Base-by-base conservation (phyloP, 1,140 invertebrate genomes). In the Achatina immaculata region DNA sequence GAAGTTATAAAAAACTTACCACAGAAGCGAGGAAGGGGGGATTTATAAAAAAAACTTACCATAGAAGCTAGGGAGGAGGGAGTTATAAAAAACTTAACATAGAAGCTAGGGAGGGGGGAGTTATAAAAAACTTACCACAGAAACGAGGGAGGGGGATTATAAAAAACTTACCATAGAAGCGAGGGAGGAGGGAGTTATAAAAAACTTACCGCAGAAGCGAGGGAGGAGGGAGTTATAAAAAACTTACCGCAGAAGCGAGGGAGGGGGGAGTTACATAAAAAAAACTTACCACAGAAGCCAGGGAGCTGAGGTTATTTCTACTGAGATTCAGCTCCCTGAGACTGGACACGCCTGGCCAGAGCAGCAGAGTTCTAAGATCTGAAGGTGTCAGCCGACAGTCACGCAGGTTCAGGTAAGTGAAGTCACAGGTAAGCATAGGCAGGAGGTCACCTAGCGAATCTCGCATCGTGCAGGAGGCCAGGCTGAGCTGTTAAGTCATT, bases 281-380 rank as follows among this genome's bases (percentile, higher is more conserved):
- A 19, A 6, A 55, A 76, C 55, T 62, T 34, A 76, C 74, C 74
- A 76, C n/a, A 21, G n/a, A 4, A 73, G 76, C 62, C 16, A 78
- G n/a, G 28, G 76, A 48, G 40, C 40, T 72, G 7, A 90, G 80
- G 79, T 86, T 87, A 78, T 90, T 90, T 66, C 88, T 83, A 80
- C 89, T 90, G 19, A 90, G 72, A 73, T 90, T 89, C 51, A 90
- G 62, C 62, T 90, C 89, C 28, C 83, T 73, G 16, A 90, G 76
- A n/a, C 68, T 75, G 0, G 66, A 11, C 7, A 88, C 34, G 1
- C 66, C 68, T 6, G 79, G 62, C 89, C 88, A 89, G 34, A 84
- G 42, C 14, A 68, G 43, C n/a, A 90, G 58, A 45, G 85, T 85
- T 45, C 80, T 42, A 0, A 90, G 48, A 73, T 90, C 89, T 6